Base-by-base conservation (phyloP, 2,888 invertebrate genomes). In the Epinotia demarniana region DNA sequence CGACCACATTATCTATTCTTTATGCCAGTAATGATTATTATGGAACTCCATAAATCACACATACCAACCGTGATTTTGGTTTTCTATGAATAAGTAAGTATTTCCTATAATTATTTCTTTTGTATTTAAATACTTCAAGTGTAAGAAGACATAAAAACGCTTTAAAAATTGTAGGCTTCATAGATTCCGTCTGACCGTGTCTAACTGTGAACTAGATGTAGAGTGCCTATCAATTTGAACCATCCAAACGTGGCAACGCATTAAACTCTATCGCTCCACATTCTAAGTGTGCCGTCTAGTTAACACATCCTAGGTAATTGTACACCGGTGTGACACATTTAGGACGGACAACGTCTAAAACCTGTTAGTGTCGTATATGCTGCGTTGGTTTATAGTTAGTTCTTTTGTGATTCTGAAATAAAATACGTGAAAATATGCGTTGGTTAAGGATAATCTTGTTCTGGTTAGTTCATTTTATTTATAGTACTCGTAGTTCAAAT, bases 401-500 rank as follows among this genome's bases (percentile, higher is more conserved):
- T 71, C 49, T 64, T 43, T 57, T 46, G 27, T 18, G 53, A 11
- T 55, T 53, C 2, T 66, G 12, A 11, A 18, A 11, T 12, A 33
- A 61, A 33, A n/a, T 33, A 18, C 9, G 72, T 55, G 19, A 16
- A 11, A 75, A 60, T 33, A 75, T 75, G 74, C 27, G 64, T 63
- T 75, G 70, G 53, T 2, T 64, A 39, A 13, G 18, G 63, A 39
- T n/a, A 12, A 43, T 60, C n/a, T 23, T 70, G 64, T 16, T 71
- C 13, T 75, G 70, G 90, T 90, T 79, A 88, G 89, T 89, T 58
- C 3, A 8, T 23, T 23, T 19, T 58, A 1, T 43, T 9, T 39
- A 9, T 1, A 39, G 8, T 1, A n/a, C n/a, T n/a, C n/a, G n/a
- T n/a, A 46, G 11, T n/a, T 66, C 18, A 27, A 55, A 61, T 74